Base-by-base conservation (phyloP, 2,888 invertebrate genomes). In the Carpatolechia fugitivella region DNA sequence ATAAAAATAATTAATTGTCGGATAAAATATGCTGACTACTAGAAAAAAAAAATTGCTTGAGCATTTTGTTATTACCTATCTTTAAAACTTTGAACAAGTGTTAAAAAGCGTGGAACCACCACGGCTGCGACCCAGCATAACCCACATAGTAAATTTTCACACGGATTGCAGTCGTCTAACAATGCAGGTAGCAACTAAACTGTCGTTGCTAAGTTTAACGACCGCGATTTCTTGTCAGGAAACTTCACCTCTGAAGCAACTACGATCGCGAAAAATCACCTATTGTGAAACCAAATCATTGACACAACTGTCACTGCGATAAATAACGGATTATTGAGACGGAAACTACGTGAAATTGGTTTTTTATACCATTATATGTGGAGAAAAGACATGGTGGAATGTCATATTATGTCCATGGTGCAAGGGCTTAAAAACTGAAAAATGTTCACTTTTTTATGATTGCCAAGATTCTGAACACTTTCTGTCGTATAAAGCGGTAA, bases 111-210 rank as follows among this genome's bases (percentile, higher is more conserved):
- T 51, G 38, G 16, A 20, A 38, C 24, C 44, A 20, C 20, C 48
- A 48, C 18, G 18, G 5, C 8, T 31, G 31, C 67, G 64, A 60
- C 64, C 61, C 66, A 61, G 64, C 72, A 68, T 75, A 75, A 75
- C 76, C 74, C 69, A 77, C 74, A 76, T 77, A 72, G 74, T 66
- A 68, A 24, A 64, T 79, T 79, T 85, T 87, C 87, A 83, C 88
- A 89, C 85, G 81, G 76, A 74, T 79, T 79, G 82, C 79, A 77
- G 72, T 70, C 76, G 69, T 70, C 72, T 67, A 79, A 82, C 82
- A 81, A 80, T 82, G 74, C 77, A 75, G 71, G 72, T 73, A 68
- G 70, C 71, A 70, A 70, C 69, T 65, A 60, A 70, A 68, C 65
- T 72, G 72, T 70, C 67, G 71, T 69, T 65, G 65, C 60, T 54